Conservation (phyloP, 2,797 vertebrate species). For the Coluber constrictor region DNA sequence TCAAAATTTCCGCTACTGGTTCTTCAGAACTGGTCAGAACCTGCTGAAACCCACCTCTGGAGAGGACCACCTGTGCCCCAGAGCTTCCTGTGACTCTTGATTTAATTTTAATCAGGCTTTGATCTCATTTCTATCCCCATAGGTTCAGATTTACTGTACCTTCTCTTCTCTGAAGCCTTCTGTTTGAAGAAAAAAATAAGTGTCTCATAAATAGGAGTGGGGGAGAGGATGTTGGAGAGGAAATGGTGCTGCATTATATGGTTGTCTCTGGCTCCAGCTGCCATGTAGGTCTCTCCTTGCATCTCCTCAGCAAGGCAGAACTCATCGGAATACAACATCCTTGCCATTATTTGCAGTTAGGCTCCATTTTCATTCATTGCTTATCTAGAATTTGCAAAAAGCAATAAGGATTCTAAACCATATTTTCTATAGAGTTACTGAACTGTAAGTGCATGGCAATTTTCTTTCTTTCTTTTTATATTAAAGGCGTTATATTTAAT, state of each 20-base stretch:
- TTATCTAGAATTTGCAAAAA: neutral
- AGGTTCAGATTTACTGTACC: neutral
- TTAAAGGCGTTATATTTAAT: neutral
- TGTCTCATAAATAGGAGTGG: neutral
- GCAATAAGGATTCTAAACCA: neutral
- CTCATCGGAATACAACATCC: neutral
- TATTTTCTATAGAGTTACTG: neutral
- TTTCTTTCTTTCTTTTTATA: neutral
- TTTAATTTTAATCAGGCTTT: neutral
- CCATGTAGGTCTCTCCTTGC: neutral
- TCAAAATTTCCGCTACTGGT: no score
- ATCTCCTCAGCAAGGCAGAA: neutral
- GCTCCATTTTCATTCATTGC: neutral
- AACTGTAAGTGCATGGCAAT: neutral
- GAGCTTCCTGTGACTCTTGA: neutral
- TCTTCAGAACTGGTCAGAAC: no score
- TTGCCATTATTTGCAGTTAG: neutral
- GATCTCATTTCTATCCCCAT: neutral
- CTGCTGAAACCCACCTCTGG: no score
- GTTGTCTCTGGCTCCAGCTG: neutral
- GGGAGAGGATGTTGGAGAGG: neutral
- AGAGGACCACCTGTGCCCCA: neutral
- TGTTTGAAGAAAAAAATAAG: neutral
- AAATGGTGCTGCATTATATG: neutral
- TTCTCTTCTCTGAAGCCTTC: neutral